Evolutionary conservation across 2,888 invertebrate species (phyloP), one percentile per base, ranked within the genome.

Genomic region (Sarcophaga subvicina): DNA sequence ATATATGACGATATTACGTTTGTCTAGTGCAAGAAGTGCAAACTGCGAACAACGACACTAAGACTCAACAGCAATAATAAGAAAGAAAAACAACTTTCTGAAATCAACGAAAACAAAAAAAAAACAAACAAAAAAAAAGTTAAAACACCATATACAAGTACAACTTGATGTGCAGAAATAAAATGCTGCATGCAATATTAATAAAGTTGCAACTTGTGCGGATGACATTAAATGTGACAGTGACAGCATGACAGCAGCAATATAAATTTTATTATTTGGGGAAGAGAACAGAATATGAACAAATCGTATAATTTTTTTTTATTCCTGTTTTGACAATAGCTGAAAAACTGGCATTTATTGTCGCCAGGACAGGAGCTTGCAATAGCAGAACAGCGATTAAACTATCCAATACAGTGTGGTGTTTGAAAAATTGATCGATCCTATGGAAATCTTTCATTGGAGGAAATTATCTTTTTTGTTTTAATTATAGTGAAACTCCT

Each of bases 121-220:
- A 66, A 66, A 27, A 27, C 25, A 64, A 64, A 12, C 3, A 10
- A 11, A 64, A 10, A 37, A 66, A 66, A 25, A 66, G 0, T 37
- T 8, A 1, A 2, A 25, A 27, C 66, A 66, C 12, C 25, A 72
- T 54, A 27, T 20, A 62, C n/a, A 63, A 54, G 17, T 37, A 90
- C 80, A 90, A 90, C 90, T 90, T 89, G 90, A 90, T 90, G 88
- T 91, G 92, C 89, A 90, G 90, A 90, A 89, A 87, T 86, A 90
- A 89, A 89, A 88, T 85, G 88, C 88, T 88, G 89, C 87, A 88
- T 86, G 75, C 83, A 77, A 85, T 87, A 88, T 88, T 88, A 89
- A 86, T 76, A 80, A 83, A 89, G 87, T 88, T 90, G 90, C 90
- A 89, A 88, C 88, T 88, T 88, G 88, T 87, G 87, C 81, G 81